Conservation (phyloP, 2,797 vertebrate species). For the Hyperoplus immaculatus region DNA sequence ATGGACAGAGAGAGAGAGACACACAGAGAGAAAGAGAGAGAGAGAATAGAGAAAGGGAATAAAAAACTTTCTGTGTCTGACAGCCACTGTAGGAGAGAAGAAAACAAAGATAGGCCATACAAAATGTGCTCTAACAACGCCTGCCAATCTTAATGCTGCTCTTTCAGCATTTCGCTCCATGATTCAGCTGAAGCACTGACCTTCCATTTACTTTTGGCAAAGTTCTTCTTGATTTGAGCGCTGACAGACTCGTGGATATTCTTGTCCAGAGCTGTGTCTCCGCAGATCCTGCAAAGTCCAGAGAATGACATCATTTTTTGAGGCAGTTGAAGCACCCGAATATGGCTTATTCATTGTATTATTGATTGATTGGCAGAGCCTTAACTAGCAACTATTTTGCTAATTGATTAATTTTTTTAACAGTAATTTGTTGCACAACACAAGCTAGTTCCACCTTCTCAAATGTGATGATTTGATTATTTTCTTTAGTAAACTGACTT, state of each 20-base stretch:
- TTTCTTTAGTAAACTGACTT: background rate
- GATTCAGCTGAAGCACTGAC: constrained; percentile 79
- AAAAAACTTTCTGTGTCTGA: constrained; percentile 21
- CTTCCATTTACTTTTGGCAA: constrained; percentile 99
- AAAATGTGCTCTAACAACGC: constrained; percentile 21
- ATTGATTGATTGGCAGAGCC: background rate
- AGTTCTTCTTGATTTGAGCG: constrained; percentile 98
- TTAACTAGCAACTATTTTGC: background rate
- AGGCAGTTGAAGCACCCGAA: background rate
- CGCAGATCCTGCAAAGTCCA: constrained; percentile 90
- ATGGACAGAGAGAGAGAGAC: constrained; percentile 7
- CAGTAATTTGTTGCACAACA: background rate
- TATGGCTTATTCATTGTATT: background rate
- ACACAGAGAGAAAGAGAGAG: background rate
- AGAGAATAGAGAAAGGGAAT: background rate
- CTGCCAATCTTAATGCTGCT: constrained; percentile 39
- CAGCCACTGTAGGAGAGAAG: constrained; percentile 17
- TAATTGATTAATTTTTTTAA: background rate
- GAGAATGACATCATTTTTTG: background rate
- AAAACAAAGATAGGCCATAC: constrained; percentile 23
- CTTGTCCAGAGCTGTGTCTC: constrained; percentile 96
- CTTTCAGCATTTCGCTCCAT: constrained; percentile 24
- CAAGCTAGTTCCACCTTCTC: background rate
- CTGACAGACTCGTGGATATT: constrained; percentile 99
- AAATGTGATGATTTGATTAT: background rate